phyloP scores from a whole-genome alignment of 2,113 vertebrate species.

The Oreotrochilus melanogaster region DNA sequence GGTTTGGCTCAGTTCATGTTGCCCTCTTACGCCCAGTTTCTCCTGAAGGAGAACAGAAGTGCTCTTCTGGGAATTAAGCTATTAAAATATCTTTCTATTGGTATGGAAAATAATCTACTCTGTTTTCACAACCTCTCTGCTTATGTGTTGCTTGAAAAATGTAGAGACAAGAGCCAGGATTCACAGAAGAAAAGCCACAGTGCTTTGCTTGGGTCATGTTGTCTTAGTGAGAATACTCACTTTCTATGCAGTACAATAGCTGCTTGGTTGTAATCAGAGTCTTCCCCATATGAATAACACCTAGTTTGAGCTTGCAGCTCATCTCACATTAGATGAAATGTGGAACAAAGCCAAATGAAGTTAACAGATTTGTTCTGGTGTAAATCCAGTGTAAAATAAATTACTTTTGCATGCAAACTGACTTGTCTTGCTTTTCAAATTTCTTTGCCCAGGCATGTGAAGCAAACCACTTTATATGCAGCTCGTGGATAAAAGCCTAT shows the following conservation, averaged over 20 bases:
- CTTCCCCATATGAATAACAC: not conserved
- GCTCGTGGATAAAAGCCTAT: not conserved
- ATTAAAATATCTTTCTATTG: not conserved
- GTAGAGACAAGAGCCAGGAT: not conserved
- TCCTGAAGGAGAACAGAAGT: not conserved
- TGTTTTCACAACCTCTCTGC: not conserved
- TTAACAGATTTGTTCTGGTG: constrained; percentile 1
- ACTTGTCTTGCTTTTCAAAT: not conserved
- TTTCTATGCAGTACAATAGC: not conserved
- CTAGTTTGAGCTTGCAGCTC: not conserved
- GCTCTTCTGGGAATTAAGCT: not conserved
- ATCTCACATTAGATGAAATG: not conserved
- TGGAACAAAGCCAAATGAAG: not conserved
- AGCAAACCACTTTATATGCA: not conserved
- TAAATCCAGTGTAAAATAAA: not conserved
- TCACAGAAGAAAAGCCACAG: not conserved
- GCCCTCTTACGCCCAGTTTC: not conserved
- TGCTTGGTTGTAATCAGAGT: not conserved
- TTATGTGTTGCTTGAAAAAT: not conserved
- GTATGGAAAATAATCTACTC: not conserved
- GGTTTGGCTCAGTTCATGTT: not conserved
- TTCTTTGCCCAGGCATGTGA: not conserved
- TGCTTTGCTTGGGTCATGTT: not conserved
- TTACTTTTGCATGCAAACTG: not conserved
- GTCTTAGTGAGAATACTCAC: not conserved